Evolutionary conservation across 2,797 vertebrate species (phyloP), one percentile per base, ranked within the genome.

Genomic region (Manis pentadactyla): DNA sequence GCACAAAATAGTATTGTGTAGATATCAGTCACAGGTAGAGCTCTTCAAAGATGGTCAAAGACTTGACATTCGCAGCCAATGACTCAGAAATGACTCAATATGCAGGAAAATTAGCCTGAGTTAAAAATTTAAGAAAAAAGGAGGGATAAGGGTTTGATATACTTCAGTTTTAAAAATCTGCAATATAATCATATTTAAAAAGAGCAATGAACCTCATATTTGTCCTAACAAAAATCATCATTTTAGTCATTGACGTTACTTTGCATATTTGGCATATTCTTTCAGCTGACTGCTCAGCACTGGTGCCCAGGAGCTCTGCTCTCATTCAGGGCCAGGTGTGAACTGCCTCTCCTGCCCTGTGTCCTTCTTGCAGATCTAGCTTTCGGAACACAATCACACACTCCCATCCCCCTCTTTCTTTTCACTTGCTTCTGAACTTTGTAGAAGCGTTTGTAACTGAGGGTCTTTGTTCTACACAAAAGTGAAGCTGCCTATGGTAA

Each of bases 361-460:
- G 3, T 57, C 39, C 57, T 68, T 73, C 78, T 77, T 82, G 19
- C 15, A 23, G 31, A 51, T 89, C 57, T 92, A 77, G 14, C 34
- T 61, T 55, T 73, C 69, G 37, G 14, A 46, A 39, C 7, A 18
- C 9, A 77, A 59, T n/a, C 0, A 57, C 27, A 63, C 3, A 31
- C 13, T 63, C 23, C 66, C 12, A 3, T 37, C 15, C 46, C 10
- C 17, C 53, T 59, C 23, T 79, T 63, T 31, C 2, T 46, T 87
- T 42, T 19, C 14, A 31, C 37, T 78, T 89, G 71, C 73, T 68
- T 51, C 42, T 69, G 25, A 85, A 75, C 68, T 91, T 89, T 29
- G 21, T 53, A 96, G 86, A 90, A 59, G 13, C 51, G 6, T 53
- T 92, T 92, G 82, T 34, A 88, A 59, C 34, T 71, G 55, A 85